Conservation (phyloP, 2,888 invertebrate genomes). For the Dicyrtomina minuta region DNA sequence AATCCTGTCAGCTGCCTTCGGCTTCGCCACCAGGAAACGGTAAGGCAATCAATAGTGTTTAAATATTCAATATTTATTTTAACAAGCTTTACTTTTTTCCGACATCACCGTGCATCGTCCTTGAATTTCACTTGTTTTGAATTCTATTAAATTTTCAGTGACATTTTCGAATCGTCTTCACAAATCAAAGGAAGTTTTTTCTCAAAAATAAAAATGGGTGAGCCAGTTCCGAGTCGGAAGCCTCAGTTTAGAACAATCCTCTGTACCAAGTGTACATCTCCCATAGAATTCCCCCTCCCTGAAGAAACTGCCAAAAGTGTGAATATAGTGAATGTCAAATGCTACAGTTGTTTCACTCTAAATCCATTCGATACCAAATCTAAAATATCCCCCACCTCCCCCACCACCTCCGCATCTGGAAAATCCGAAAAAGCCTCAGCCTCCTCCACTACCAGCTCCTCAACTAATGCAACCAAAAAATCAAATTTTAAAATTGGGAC, state of each 20-base stretch:
- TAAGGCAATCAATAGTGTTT: too few relatives aligned
- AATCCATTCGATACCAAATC: slow-evolving; percentile 20
- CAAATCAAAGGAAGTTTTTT: too few relatives aligned
- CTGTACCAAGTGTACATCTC: slow-evolving; percentile 44
- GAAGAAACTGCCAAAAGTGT: slow-evolving; percentile 16
- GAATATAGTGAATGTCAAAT: slow-evolving; percentile 10
- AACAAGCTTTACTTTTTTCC: too few relatives aligned
- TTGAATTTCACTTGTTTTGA: too few relatives aligned
- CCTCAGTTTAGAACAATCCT: slow-evolving; percentile 46
- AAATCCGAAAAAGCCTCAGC: not conserved
- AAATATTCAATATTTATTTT: too few relatives aligned
- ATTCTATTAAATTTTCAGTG: too few relatives aligned
- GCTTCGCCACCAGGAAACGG: too few relatives aligned
- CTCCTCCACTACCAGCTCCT: slow-evolving; percentile 24
- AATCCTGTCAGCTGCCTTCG: too few relatives aligned
- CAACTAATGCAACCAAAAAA: slow-evolving; percentile 26
- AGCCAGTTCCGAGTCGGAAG: slow-evolving; percentile 44
- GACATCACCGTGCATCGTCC: too few relatives aligned
- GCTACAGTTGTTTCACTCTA: slow-evolving; percentile 11
- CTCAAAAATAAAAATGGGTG: slow-evolving; percentile 32
- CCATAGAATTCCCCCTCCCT: slow-evolving; percentile 30
- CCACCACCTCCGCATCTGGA: slow-evolving; percentile 27
- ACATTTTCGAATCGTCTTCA: too few relatives aligned
- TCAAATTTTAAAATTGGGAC: slow-evolving; percentile 46
- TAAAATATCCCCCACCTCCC: not conserved